phyloP scores from a whole-genome alignment of 2,113 vertebrate species.

The Etheostoma cragini region DNA sequence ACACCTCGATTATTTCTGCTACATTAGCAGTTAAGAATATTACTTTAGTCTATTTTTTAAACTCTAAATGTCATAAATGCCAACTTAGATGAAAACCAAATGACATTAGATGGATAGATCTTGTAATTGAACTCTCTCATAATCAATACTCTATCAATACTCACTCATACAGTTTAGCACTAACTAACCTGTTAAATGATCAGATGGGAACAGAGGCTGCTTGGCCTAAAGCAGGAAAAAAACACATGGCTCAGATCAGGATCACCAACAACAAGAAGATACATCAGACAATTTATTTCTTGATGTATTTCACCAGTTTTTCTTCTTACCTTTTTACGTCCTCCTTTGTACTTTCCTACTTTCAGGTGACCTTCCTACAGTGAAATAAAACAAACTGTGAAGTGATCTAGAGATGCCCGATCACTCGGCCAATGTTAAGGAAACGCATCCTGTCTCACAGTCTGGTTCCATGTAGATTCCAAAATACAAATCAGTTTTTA shows the following conservation, averaged over 20 bases:
- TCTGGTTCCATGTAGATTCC: not conserved
- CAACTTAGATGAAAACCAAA: not conserved
- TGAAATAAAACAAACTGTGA: not conserved
- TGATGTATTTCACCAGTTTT: not conserved
- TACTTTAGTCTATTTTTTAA: not conserved
- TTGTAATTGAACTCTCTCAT: not conserved
- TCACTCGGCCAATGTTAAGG: not conserved
- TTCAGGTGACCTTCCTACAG: conserved; percentile 59
- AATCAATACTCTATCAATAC: too few species aligned
- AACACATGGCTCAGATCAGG: not conserved
- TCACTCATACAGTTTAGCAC: not conserved
- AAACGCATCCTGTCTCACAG: not conserved
- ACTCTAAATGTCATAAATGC: too few species aligned
- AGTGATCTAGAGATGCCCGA: rapidly evolving
- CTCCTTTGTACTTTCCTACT: not conserved
- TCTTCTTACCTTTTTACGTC: conserved; percentile 23
- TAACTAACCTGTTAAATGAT: conserved; percentile 45
- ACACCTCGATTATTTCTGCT: not conserved
- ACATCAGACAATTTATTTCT: not conserved
- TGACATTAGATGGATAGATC: not conserved
- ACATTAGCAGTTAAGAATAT: not conserved
- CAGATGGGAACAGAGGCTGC: conserved; percentile 1
- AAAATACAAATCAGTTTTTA: not conserved
- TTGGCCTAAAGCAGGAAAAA: conserved; percentile 33
- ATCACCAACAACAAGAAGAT: not conserved